phyloP scores from a whole-genome alignment of 2,113 vertebrate genomes.

The Gnathonemus echidnorhynchus region DNA sequence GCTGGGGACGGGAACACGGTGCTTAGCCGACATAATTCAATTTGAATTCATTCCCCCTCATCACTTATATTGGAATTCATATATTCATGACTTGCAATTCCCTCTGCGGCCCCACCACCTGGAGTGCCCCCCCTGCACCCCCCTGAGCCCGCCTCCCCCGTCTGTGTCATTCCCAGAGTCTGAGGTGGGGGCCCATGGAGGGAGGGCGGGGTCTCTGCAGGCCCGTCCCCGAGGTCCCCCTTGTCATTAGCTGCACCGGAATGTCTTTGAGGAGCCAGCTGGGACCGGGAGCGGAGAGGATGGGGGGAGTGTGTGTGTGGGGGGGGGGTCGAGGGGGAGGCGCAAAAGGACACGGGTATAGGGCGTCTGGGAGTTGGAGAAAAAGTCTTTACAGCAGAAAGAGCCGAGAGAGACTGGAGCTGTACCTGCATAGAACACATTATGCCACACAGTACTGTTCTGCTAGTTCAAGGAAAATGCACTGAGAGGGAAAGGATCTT shows the following conservation, averaged over 20 bases:
- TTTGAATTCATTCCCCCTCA: slow-evolving; percentile 74
- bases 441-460: neutral
- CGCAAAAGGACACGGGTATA: neutral
- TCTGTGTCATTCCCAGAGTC: slow-evolving; percentile 65
- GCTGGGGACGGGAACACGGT: slow-evolving; percentile 34
- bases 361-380: neutral
- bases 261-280: slow-evolving; percentile 64
- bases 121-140: slow-evolving; percentile 58
- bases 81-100: slow-evolving; percentile 78
- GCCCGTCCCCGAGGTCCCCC: slow-evolving; percentile 44
- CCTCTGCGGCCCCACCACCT: slow-evolving; percentile 70
- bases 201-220: slow-evolving; percentile 59
- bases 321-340: slow-evolving; percentile 32
- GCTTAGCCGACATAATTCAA: slow-evolving; percentile 71
- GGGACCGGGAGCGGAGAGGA: slow-evolving; percentile 49
- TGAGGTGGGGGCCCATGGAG: slow-evolving; percentile 50
- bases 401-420: neutral
- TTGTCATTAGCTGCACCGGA: slow-evolving; percentile 74
- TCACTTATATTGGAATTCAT: slow-evolving; percentile 53
- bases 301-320: neutral
- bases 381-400: neutral
- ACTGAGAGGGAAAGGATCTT: neutral
- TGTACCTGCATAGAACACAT: neutral
- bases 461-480: neutral
- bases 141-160: slow-evolving; percentile 30